phyloP scores from a whole-genome alignment of 2,113 vertebrate species.

The Scytalopus superciliaris region DNA sequence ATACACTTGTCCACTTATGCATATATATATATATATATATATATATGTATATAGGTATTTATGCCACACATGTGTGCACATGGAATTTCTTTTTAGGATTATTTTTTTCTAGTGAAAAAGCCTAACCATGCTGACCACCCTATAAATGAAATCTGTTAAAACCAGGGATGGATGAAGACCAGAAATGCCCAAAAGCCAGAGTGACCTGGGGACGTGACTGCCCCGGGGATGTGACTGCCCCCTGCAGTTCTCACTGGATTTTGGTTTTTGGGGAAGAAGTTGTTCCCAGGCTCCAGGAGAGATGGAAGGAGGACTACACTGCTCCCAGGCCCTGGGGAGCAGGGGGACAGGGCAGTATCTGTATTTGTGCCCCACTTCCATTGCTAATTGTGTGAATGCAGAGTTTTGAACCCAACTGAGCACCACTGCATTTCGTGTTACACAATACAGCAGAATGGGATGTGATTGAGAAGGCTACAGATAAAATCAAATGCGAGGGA shows the following conservation, averaged over 20 bases:
- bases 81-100: not conserved
- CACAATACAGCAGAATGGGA: constrained; percentile 60
- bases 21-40: not conserved
- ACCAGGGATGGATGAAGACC: not conserved
- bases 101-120: not conserved
- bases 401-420: constrained; percentile 48
- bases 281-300: not conserved
- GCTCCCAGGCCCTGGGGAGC: not conserved
- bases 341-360: not conserved
- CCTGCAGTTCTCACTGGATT: not conserved
- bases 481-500: constrained; percentile 71
- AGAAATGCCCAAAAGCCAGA: not conserved
- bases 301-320: not conserved
- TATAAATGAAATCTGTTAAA: not conserved
- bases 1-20: not conserved
- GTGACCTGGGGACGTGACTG: fast-evolving
- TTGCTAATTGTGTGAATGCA: not conserved
- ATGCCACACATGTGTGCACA: not conserved
- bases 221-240: fast-evolving
- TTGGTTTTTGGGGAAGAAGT: not conserved
- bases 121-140: not conserved
- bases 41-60: not conserved
- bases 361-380: not conserved
- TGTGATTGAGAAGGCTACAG: constrained; percentile 67
- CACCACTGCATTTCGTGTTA: constrained; percentile 56